Conservation (phyloP, 2,888 invertebrate species). For the Orchesellides sinensis region DNA sequence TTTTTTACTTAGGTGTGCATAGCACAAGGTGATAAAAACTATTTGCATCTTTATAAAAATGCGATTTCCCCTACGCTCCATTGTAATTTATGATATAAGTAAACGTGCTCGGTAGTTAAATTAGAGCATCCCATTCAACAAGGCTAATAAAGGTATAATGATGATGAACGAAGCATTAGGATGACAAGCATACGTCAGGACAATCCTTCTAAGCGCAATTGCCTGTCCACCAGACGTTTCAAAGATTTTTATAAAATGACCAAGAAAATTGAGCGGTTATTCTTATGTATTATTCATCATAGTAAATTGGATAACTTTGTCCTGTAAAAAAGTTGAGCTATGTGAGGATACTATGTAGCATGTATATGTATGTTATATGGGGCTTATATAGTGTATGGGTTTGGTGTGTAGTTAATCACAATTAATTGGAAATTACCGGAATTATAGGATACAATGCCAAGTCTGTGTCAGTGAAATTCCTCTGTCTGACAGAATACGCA, state of each 20-base stretch:
- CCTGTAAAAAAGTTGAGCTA: neutral
- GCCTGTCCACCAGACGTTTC: conserved; percentile 33
- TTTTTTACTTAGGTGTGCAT: too few relatives aligned
- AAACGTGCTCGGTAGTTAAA: too few relatives aligned
- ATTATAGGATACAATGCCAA: conserved; percentile 35
- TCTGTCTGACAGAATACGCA: too few relatives aligned
- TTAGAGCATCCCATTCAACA: too few relatives aligned
- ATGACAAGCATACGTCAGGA: conserved; percentile 32
- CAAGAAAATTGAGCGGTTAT: conserved; percentile 14
- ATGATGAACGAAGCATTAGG: conserved; percentile 28
- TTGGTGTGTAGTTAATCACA: conserved; percentile 40
- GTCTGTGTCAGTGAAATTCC: conserved; percentile 40
- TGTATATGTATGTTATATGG: too few relatives aligned
- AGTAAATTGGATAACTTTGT: conserved; percentile 32
- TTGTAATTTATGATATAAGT: too few relatives aligned
- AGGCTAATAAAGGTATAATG: neutral
- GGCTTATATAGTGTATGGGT: neutral
- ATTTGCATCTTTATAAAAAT: too few relatives aligned
- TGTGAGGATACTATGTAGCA: too few relatives aligned
- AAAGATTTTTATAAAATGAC: conserved; percentile 1
- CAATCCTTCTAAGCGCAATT: conserved; percentile 32
- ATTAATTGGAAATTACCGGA: conserved; percentile 45
- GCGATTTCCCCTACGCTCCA: too few relatives aligned
- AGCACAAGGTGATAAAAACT: too few relatives aligned
- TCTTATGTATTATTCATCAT: conserved; percentile 20